Evolutionary conservation across 2,113 vertebrate species (phyloP).

Genomic region (Bagarius yarrelli): DNA sequence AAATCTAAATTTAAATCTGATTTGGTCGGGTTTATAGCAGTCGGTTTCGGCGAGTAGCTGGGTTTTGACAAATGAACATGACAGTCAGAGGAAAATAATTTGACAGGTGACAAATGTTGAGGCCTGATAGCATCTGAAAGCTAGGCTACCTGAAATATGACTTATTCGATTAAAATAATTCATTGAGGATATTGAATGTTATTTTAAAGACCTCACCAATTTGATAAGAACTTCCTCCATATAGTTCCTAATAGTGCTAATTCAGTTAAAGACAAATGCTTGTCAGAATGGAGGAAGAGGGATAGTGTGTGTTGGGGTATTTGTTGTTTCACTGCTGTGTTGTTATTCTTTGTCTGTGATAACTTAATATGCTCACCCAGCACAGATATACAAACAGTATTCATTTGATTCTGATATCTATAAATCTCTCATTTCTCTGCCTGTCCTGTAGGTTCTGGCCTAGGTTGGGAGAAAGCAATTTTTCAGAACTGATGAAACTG

Average conservation of each 20-base stretch:
- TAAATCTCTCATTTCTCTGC: slow-evolving; percentile 35
- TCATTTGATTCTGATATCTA: slow-evolving; percentile 26
- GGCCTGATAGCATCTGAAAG: slow-evolving; percentile 78
- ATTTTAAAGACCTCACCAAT: slow-evolving; percentile 76
- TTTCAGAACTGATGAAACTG: slow-evolving; percentile 19
- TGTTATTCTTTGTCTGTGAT: slow-evolving; percentile 37
- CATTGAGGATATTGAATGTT: slow-evolving; percentile 77
- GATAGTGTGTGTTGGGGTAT: slow-evolving; percentile 23
- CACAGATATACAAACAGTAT: slow-evolving; percentile 19
- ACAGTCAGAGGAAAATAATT: slow-evolving; percentile 78
- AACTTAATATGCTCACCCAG: slow-evolving; percentile 18
- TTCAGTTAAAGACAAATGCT: slow-evolving; percentile 52
- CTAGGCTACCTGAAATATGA: slow-evolving; percentile 77
- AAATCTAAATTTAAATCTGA: slow-evolving; percentile 68
- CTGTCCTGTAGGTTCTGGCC: background rate
- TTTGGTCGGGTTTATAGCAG: slow-evolving; percentile 65
- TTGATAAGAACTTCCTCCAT: slow-evolving; percentile 70
- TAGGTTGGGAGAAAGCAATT: slow-evolving; percentile 40
- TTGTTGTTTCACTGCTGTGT: slow-evolving; percentile 33
- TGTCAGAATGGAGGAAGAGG: slow-evolving; percentile 40
- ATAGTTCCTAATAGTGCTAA: slow-evolving; percentile 63
- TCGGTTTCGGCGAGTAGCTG: slow-evolving; percentile 66
- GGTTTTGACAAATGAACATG: slow-evolving; percentile 80
- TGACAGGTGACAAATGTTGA: slow-evolving; percentile 83
- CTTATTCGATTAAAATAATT: slow-evolving; percentile 81